phyloP scores from a whole-genome alignment of 2,797 vertebrate species.

The Hypotaenidia philippensis region DNA sequence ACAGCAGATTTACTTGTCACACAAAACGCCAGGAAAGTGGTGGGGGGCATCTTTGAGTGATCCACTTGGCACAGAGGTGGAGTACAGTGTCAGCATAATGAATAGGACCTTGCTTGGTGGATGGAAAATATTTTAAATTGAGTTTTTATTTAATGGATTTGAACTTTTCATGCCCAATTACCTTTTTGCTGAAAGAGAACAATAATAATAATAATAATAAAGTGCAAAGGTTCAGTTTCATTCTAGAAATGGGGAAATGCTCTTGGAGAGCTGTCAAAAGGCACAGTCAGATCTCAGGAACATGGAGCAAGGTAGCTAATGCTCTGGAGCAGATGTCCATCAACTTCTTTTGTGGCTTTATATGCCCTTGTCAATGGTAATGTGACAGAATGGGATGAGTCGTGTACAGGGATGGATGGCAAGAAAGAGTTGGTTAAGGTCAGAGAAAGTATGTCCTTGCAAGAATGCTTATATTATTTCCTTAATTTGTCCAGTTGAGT shows the following conservation, averaged over 20 bases:
- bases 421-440: constrained; percentile 9
- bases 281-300: constrained; percentile 50
- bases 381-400: constrained; percentile 16
- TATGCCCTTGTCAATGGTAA: constrained; percentile 50
- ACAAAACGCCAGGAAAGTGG: constrained; percentile 63
- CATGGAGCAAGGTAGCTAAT: constrained; percentile 51
- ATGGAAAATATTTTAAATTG: constrained; percentile 73
- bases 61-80: constrained; percentile 70
- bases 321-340: constrained; percentile 13
- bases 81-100: constrained; percentile 71
- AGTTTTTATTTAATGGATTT: constrained; percentile 76
- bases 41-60: constrained; percentile 71
- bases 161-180: constrained; percentile 76
- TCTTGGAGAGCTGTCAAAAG: constrained; percentile 62
- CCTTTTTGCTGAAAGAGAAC: constrained; percentile 66
- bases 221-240: constrained; percentile 68
- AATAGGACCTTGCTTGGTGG: constrained; percentile 57
- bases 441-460: constrained; percentile 7
- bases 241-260: constrained; percentile 61
- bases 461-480: background rate
- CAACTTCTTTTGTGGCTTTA: constrained; percentile 38
- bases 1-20: constrained; percentile 70
- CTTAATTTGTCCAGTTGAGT: background rate
- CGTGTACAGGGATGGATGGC: background rate
- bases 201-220: constrained; percentile 75